phyloP scores from a whole-genome alignment of 2,113 vertebrate genomes.

The Zapornia atra region DNA sequence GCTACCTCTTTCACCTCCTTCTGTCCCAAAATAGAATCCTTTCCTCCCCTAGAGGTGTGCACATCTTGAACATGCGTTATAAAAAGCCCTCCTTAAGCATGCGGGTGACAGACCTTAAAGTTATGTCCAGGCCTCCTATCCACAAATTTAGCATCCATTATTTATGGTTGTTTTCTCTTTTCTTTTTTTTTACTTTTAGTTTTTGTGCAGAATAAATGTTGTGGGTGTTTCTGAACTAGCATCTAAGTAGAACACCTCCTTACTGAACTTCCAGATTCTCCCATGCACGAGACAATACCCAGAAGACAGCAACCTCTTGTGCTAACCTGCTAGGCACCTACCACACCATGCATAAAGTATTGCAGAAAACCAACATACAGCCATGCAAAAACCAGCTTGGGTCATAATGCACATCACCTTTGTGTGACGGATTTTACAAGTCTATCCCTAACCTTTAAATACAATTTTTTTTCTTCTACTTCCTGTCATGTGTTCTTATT shows the following conservation, averaged over 20 bases:
- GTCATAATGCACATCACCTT: neutral
- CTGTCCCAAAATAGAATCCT: neutral
- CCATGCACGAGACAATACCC: neutral
- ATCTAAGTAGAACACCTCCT: neutral
- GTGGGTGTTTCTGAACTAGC: neutral
- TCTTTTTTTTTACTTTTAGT: neutral
- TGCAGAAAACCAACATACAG: neutral
- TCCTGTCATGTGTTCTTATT: neutral
- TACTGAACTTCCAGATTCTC: neutral
- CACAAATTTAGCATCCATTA: neutral
- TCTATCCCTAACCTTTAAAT: neutral
- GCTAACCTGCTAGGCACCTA: neutral
- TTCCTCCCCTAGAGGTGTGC: neutral
- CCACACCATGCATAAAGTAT: accelerated
- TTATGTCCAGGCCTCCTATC: neutral
- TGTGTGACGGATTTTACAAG: neutral
- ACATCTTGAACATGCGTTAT: neutral
- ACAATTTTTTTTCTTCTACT: neutral
- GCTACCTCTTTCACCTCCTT: neutral
- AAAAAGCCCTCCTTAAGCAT: neutral
- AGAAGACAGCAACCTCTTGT: neutral
- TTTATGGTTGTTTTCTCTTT: neutral
- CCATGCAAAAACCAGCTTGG: neutral
- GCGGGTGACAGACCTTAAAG: neutral
- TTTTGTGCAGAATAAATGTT: neutral